Evolutionary conservation across 1,140 invertebrate genomes (phyloP), one percentile per base, ranked within the genome.

Genomic region (Lasioglossum baleicum): DNA sequence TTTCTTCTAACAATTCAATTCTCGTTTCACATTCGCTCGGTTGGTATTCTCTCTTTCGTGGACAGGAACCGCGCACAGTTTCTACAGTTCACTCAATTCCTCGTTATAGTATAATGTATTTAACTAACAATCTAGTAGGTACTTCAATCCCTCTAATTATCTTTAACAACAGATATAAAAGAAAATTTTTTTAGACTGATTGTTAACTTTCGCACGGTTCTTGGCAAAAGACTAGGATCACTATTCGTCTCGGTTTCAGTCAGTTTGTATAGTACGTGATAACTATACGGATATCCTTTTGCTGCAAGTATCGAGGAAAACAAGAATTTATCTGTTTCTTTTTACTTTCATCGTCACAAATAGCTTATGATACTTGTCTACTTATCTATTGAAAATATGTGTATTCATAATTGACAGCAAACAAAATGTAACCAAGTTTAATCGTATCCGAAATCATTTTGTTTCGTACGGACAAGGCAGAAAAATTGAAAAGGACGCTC

Each of bases 21-120:
- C 75, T 84, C 80, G 68, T 42, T 71, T 85, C 75, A 83, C 75
- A 68, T 63, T 70, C 75, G 80, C 68, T 83, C 65, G 67, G 56
- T 63, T 58, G 61, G 58, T 53, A 56, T 70, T 75, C 75, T 58
- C 72, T 63, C 75, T 76, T 78, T 74, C 75, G 58, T 53, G 56
- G 69, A 74, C 78, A 44, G 20, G 60, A 69, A 35, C 64, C 56
- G 56, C 56, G 42, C 26, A 4, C 35, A 17, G 20, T 51, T 48
- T 48, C 22, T 22, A 51, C 20, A 42, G 42, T 44, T 22, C 65
- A n/a, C 42, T 77, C 76, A 78, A 78, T 78, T 78, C 69, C 76
- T 72, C 20, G 8, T 48, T 67, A 67, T 67, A 67, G 65, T 67
- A 67, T 51, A 22, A 26, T 64, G 17, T 64, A 64, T 58, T 58